A percentile compares a stretch with the other conserved stretches of the same genome.
Conservation (phyloP, 2,888 invertebrate genomes). For the Cephus runcator region DNA sequence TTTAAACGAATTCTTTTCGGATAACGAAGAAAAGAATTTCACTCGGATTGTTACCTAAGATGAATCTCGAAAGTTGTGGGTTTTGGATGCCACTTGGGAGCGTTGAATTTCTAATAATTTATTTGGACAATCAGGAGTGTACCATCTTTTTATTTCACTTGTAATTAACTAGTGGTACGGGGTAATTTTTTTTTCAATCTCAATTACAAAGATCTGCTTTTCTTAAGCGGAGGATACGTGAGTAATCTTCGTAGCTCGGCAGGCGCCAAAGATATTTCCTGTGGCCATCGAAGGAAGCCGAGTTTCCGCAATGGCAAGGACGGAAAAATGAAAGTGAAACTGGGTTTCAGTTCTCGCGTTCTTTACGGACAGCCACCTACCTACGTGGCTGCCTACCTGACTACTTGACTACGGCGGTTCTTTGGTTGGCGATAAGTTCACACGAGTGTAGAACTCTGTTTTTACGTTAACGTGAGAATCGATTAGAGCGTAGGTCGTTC, state of each 20-base stretch:
- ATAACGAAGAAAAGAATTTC: background rate
- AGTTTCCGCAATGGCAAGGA: slow-evolving; percentile 43
- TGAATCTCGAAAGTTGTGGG: background rate
- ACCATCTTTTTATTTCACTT: background rate
- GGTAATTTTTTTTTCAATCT: background rate
- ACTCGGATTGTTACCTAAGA: background rate
- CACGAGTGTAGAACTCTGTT: background rate
- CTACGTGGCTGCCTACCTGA: background rate
- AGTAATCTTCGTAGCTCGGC: background rate
- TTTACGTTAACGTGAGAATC: background rate
- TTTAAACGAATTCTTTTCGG: background rate
- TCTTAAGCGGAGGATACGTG: background rate
- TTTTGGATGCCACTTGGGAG: background rate
- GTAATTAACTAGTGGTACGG: background rate
- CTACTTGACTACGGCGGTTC: background rate
- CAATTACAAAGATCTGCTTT: background rate
- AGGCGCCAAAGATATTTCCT: background rate
- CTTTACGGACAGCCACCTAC: background rate
- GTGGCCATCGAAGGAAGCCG: background rate
- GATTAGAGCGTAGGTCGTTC: background rate
- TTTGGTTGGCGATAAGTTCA: background rate
- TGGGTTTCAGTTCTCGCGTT: background rate
- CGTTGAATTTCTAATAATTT: background rate
- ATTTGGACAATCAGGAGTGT: background rate
- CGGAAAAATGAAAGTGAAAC: slow-evolving; percentile 50